Evolutionary conservation across 2,888 invertebrate genomes (phyloP).

Genomic region (Morpho deidamia): DNA sequence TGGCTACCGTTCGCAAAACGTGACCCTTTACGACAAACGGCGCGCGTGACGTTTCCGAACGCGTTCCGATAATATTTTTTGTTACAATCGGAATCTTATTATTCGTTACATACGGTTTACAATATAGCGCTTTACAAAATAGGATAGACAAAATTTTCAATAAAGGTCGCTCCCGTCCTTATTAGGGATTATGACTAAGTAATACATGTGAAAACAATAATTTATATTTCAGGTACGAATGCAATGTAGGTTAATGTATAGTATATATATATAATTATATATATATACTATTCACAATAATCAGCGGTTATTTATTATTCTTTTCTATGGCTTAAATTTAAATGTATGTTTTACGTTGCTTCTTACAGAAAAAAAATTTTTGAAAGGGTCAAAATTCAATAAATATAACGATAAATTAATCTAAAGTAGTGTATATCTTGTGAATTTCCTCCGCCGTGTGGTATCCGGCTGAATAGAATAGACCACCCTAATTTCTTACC

Average conservation of each 20-base stretch:
- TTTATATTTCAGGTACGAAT: constrained; percentile 3
- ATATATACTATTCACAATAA: too few relatives aligned
- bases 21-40: constrained; percentile 68
- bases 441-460: too few relatives aligned
- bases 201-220: constrained; percentile 9
- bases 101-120: background rate
- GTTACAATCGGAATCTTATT: constrained; percentile 32
- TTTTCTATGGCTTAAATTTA: too few relatives aligned
- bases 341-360: too few relatives aligned
- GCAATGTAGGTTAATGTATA: background rate
- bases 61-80: constrained; percentile 48
- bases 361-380: too few relatives aligned
- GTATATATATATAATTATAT: too few relatives aligned
- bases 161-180: constrained; percentile 6
- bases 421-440: too few relatives aligned
- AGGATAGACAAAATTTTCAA: constrained; percentile 6
- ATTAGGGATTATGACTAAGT: constrained; percentile 8
- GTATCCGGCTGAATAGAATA: too few relatives aligned
- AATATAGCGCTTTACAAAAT: background rate
- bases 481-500: too few relatives aligned
- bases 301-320: background rate
- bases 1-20: constrained; percentile 64
- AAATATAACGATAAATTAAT: too few relatives aligned
- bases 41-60: constrained; percentile 65
- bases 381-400: too few relatives aligned